These are phyloP conservation scores for Spinibarbus caldwelli DNA, from an alignment of 2,797 vertebrate species.

Conservation along the genomic window DNA sequence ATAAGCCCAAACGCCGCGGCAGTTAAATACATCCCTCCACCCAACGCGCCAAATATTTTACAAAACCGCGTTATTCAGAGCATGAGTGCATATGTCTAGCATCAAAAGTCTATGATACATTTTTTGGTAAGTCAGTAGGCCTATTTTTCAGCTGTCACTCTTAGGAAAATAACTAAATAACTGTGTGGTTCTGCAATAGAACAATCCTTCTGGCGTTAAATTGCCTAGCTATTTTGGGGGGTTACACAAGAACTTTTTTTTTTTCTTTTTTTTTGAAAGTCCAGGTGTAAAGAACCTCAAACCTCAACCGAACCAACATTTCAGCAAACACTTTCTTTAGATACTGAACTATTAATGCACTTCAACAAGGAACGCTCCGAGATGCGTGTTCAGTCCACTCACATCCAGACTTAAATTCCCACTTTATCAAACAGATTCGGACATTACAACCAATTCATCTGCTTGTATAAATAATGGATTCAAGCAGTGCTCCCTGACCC, in stretches of 20 bases:
- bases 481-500: slow-evolving; percentile 91
- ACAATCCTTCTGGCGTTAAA: background rate
- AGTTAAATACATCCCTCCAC: background rate
- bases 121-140: background rate
- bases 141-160: background rate
- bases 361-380: background rate
- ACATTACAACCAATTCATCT: slow-evolving; percentile 88
- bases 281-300: background rate
- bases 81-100: background rate
- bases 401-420: slow-evolving; percentile 71
- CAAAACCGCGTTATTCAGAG: background rate
- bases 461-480: slow-evolving; percentile 97
- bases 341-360: background rate
- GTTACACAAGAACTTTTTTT: background rate
- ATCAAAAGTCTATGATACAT: no score
- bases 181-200: background rate
- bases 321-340: background rate
- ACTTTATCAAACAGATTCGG: slow-evolving; percentile 79
- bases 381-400: slow-evolving; percentile 49
- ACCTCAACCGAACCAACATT: background rate
- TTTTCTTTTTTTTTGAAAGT: background rate
- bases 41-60: no score
- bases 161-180: background rate
- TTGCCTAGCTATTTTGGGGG: background rate
- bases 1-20: no score